Evolutionary conservation across 2,113 vertebrate species (phyloP).

Genomic region (Bungarus multicinctus): DNA sequence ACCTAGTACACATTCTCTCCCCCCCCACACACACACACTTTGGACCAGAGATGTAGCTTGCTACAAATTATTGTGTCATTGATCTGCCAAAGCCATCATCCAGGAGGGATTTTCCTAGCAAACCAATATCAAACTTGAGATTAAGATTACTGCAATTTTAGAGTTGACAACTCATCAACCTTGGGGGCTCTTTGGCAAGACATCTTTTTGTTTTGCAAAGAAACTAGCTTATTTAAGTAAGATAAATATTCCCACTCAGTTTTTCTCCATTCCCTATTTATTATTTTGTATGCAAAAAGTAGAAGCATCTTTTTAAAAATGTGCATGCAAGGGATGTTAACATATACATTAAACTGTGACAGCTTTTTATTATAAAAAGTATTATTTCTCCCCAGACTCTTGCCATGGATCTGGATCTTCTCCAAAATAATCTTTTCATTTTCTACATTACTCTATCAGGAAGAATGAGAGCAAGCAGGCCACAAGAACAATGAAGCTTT

Average conservation of each 20-base stretch:
- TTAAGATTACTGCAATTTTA: conserved; percentile 63
- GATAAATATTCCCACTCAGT: conserved; percentile 15
- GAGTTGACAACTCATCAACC: conserved; percentile 44
- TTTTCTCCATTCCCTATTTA: conserved; percentile 14
- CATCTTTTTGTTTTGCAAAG: conserved; percentile 55
- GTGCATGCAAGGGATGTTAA: not conserved
- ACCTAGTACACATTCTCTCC: conserved; percentile 43
- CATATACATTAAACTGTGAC: not conserved
- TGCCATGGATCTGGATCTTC: not conserved
- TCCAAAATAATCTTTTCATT: not conserved
- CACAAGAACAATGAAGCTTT: not conserved
- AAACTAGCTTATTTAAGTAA: conserved; percentile 21
- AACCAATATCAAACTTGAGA: conserved; percentile 56
- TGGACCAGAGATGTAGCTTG: conserved; percentile 38
- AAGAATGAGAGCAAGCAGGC: not conserved
- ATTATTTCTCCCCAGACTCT: not conserved
- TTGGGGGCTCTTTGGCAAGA: conserved; percentile 54
- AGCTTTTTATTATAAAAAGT: not conserved
- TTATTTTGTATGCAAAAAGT: conserved; percentile 4
- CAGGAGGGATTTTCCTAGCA: conserved; percentile 54
- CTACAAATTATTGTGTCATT: conserved; percentile 63
- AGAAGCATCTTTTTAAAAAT: not conserved
- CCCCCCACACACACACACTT: not conserved
- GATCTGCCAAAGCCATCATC: conserved; percentile 58
- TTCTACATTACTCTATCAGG: not conserved